These are phyloP conservation scores for Otus sunia DNA, from an alignment of 2,113 vertebrate genomes.

Conservation along the genomic window DNA sequence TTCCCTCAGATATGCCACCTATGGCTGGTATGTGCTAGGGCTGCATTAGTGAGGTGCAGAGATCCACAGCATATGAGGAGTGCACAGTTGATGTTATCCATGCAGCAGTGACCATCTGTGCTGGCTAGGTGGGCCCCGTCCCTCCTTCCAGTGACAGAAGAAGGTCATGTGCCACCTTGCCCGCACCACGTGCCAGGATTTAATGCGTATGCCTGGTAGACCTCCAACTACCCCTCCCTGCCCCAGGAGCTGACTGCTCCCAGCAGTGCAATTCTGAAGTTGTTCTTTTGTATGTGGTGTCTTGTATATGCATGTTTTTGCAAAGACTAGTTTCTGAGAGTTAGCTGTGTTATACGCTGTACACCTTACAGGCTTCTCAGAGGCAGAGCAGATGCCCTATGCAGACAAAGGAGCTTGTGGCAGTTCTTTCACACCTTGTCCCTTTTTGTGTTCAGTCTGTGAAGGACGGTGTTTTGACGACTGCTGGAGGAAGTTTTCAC, in stretches of 20 bases:
- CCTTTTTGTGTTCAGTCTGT: neutral
- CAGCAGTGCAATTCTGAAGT: accelerated
- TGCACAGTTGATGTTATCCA: neutral
- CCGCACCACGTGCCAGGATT: neutral
- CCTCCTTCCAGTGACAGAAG: neutral
- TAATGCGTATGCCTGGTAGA: accelerated
- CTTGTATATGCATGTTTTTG: neutral
- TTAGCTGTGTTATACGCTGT: accelerated
- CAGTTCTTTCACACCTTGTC: neutral
- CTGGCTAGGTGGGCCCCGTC: neutral
- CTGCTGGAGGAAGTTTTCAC: neutral
- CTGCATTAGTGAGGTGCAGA: neutral
- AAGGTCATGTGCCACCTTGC: neutral
- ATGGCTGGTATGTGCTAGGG: neutral
- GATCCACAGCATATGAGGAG: neutral
- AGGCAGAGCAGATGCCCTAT: neutral
- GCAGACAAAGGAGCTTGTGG: neutral
- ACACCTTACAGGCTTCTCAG: neutral
- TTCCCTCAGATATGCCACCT: neutral
- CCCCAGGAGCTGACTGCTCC: neutral
- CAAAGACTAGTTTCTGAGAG: neutral
- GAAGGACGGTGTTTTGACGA: neutral
- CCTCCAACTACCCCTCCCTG: neutral
- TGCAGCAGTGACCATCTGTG: neutral
- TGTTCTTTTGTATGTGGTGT: neutral